Percentiles rank a stretch among this genome's conserved stretches.
These are phyloP conservation scores for Popillia japonica DNA, from an alignment of 1,140 invertebrate genomes.

Conservation along the genomic window DNA sequence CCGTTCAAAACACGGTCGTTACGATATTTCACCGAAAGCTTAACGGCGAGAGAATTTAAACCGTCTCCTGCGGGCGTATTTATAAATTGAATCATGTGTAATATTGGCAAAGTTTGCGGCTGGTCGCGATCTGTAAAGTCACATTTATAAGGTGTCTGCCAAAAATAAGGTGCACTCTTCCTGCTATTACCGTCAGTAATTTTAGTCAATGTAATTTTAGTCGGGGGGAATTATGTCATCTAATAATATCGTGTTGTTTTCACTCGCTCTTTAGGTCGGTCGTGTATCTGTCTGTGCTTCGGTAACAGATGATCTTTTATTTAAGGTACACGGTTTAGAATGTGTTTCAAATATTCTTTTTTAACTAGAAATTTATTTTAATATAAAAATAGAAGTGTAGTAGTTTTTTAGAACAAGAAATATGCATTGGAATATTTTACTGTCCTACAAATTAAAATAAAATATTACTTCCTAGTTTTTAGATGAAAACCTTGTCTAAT, in stretches of 20 bases:
- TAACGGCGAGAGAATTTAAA: constrained; percentile 28
- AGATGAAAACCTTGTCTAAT: no score
- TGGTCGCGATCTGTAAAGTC: constrained; percentile 15
- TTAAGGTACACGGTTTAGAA: neutral
- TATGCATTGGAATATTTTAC: no score
- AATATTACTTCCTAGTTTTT: no score
- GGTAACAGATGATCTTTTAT: constrained; percentile 11
- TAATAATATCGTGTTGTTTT: constrained; percentile 19
- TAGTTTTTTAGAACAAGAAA: neutral
- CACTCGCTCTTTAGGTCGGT: neutral
- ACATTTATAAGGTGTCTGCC: constrained; percentile 33
- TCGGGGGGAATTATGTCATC: constrained; percentile 29
- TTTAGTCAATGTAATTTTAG: constrained; percentile 5
- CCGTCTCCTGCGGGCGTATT: constrained; percentile 19
- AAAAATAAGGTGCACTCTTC: constrained; percentile 32
- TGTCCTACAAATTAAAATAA: no score
- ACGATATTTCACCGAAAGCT: constrained; percentile 25
- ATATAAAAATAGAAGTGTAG: neutral
- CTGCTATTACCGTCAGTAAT: constrained; percentile 19
- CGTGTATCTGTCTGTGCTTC: neutral
- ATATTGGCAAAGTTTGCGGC: constrained; percentile 32
- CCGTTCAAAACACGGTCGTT: constrained; percentile 9
- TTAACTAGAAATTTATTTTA: neutral
- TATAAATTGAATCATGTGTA: constrained; percentile 29
- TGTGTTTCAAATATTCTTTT: neutral